A percentile compares a stretch with the other conserved stretches of the same genome.
Conservation (phyloP, 2,797 vertebrate genomes). For the Falco rusticolus region DNA sequence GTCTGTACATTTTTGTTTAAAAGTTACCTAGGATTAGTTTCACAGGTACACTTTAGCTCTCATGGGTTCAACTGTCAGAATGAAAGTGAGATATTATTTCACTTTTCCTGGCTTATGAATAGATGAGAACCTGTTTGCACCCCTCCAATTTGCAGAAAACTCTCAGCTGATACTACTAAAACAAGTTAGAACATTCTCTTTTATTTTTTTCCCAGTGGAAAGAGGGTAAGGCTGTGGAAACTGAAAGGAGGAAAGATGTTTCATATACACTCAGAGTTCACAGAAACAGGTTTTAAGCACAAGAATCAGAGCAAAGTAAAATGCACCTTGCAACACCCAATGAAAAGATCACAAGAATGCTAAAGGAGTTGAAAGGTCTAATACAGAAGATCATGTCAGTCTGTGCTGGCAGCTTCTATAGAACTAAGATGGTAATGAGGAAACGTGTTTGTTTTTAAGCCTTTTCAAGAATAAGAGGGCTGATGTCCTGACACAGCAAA, state of each 20-base stretch:
- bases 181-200: not conserved
- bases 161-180: not conserved
- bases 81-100: not conserved
- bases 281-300: not conserved
- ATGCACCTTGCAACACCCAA: not conserved
- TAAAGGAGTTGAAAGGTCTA: not conserved
- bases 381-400: not conserved
- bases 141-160: not conserved
- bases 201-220: not conserved
- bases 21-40: not conserved
- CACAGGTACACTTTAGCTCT: not conserved
- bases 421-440: not conserved
- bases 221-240: not conserved
- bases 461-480: not conserved
- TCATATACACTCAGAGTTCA: not conserved
- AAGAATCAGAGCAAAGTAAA: not conserved
- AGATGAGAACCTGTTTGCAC: not conserved
- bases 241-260: not conserved
- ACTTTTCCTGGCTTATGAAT: not conserved
- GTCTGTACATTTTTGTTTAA: not conserved
- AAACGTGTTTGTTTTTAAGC: slow-evolving; percentile 16
- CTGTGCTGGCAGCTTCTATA: not conserved
- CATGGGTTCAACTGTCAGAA: not conserved
- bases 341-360: not conserved
- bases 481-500: slow-evolving; percentile 40